Percentiles rank a stretch among this genome's conserved stretches.
Evolutionary conservation across 2,797 vertebrate genomes (phyloP).

Genomic region (Oreochromis mossambicus): DNA sequence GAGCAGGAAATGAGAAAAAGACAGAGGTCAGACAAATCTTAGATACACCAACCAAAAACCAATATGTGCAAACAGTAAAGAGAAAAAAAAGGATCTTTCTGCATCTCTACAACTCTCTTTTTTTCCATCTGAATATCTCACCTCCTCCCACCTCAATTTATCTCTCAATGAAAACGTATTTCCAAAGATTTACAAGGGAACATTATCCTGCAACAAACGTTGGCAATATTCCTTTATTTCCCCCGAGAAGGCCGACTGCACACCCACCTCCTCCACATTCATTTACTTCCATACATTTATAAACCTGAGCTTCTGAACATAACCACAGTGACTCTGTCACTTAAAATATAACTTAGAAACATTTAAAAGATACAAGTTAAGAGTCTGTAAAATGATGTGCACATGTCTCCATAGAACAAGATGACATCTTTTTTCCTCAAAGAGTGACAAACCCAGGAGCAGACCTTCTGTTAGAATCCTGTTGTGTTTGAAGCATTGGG

Average conservation of each 20-base stretch:
- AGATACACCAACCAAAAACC: neutral
- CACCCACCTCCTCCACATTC: neutral
- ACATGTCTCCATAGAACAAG: neutral
- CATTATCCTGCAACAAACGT: neutral
- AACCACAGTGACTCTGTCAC: neutral
- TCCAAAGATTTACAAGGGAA: conserved; percentile 3
- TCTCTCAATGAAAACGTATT: conserved; percentile 1
- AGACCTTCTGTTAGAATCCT: neutral
- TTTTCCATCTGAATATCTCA: neutral
- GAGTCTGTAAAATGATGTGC: neutral
- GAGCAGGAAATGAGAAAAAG: conserved; percentile 1
- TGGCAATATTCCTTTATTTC: conserved; percentile 6
- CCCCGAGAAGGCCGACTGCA: neutral
- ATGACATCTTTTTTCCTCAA: neutral
- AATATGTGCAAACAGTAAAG: neutral
- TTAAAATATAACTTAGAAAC: neutral
- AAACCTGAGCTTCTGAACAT: neutral
- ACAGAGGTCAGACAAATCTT: neutral
- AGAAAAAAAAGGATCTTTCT: neutral
- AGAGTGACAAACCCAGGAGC: neutral
- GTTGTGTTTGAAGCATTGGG: neutral
- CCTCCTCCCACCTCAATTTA: neutral
- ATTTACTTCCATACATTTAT: neutral
- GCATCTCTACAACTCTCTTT: neutral
- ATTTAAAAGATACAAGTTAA: neutral